Conservation (phyloP, 2,113 vertebrate genomes). For the Mastomys coucha region DNA sequence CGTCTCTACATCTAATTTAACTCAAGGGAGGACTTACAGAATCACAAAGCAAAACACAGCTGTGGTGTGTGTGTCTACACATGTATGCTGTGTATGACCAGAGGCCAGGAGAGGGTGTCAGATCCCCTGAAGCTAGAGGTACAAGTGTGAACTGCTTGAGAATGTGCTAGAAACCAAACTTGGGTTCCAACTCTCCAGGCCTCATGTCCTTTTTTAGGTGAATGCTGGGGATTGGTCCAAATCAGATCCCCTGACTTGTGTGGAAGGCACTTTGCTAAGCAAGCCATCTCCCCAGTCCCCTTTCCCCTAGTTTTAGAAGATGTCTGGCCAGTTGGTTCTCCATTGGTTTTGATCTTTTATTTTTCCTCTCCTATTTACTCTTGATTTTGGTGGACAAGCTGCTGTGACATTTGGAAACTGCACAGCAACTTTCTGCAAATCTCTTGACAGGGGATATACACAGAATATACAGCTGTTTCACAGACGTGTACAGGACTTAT, state of each 20-base stretch:
- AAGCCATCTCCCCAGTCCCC: too few relatives aligned
- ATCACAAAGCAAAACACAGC: neutral
- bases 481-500: neutral
- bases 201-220: neutral
- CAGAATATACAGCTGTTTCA: neutral
- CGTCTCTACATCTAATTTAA: too few relatives aligned
- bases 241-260: neutral
- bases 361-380: neutral
- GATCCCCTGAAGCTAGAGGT: neutral
- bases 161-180: neutral
- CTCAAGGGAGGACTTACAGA: too few relatives aligned
- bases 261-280: neutral
- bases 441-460: neutral
- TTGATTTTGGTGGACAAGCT: constrained; percentile 14
- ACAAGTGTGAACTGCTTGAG: neutral
- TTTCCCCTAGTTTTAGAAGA: neutral
- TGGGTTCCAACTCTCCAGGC: neutral
- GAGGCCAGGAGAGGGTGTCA: neutral
- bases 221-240: neutral
- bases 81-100: neutral
- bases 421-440: neutral
- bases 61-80: neutral
- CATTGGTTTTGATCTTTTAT: neutral
- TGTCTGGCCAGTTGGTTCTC: neutral
- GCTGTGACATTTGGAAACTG: neutral